Evolutionary conservation across 2,797 vertebrate species (phyloP).

Genomic region (Pogonophryne albipinna): DNA sequence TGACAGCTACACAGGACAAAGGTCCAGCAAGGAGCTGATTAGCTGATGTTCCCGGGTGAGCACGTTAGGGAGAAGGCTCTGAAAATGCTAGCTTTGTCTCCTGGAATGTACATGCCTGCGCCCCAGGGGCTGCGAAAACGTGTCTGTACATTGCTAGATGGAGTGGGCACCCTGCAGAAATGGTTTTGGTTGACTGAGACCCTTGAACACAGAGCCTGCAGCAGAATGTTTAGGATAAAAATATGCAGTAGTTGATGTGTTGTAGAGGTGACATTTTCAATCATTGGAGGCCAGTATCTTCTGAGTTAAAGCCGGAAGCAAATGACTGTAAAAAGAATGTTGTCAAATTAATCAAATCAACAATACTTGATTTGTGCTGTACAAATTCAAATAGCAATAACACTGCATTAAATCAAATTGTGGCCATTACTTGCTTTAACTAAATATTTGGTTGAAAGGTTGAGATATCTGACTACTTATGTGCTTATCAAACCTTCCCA

Average conservation of each 20-base stretch:
- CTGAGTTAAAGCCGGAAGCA: conserved; percentile 1
- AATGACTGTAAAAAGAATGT: not conserved
- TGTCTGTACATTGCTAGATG: conserved; percentile 86
- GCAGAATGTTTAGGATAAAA: conserved; percentile 36
- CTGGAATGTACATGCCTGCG: conserved; percentile 86
- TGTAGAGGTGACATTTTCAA: conserved; percentile 20
- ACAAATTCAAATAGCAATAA: not conserved
- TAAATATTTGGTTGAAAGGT: not conserved
- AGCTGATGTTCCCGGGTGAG: conserved; percentile 46
- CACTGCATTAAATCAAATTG: not conserved
- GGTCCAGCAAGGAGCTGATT: conserved; percentile 49
- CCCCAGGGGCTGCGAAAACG: conserved; percentile 85
- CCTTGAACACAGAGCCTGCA: conserved; percentile 47
- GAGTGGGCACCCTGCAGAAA: conserved; percentile 81
- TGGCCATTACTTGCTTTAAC: not conserved
- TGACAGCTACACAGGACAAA: conserved; percentile 38
- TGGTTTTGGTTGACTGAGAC: conserved; percentile 59
- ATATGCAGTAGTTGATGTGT: conserved; percentile 20
- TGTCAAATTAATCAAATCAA: conserved; percentile 4
- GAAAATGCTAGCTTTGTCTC: conserved; percentile 84
- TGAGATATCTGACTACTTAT: not conserved
- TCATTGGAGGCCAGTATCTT: not conserved
- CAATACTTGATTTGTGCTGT: not conserved
- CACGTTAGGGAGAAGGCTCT: conserved; percentile 68
- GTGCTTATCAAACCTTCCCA: not conserved